Base-by-base conservation (phyloP, 2,797 vertebrate genomes). In the Nyctibius grandis region DNA sequence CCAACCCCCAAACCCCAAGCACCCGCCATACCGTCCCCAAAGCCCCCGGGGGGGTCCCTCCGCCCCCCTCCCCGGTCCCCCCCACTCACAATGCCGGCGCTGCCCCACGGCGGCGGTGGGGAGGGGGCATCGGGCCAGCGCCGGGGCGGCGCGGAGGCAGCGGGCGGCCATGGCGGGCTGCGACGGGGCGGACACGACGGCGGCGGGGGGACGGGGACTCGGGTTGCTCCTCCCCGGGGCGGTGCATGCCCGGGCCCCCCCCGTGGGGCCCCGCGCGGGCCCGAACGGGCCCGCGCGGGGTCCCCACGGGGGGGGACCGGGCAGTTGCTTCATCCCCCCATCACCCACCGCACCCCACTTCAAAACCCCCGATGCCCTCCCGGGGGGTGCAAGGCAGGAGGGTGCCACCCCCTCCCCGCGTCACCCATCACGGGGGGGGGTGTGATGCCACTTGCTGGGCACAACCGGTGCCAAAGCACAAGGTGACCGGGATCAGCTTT, bases 21-120 rank as follows among this genome's bases (percentile, higher is more conserved):
- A n/a, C n/a, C n/a, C n/a, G n/a, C n/a, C n/a, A n/a, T n/a, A n/a
- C 60, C 40, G 0, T 57, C 63, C 60, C 48, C 34, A 22, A 12
- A 56, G 9, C 3, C 53, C 12, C 50, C n/a, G n/a, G 28, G 26
- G 50, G 15, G 50, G 21, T 20, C 23, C 12, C 11, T 9, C n/a
- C n/a, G n/a, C n/a, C n/a, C 14, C 9, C 26, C n/a, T 23, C 26
- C 48, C 15, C 42, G 48, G 54, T n/a, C 48, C 10, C 17, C 48
- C 79, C 26, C 36, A 96, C 93, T 93, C 91, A 95, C 93, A 93
- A 74, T 89, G 93, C 6, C 93, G 88, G 36, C 93, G 91, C 83
- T 77, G 93, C 80, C n/a, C 74, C 73, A 6, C 47, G 57, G 51
- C 13, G 59, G n/a, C 42, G 74, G 88, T 76, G 68, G 88, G 84